Evolutionary conservation across 2,797 vertebrate genomes (phyloP), one percentile per base, ranked within the genome.

Genomic region (Linurgus olivaceus): DNA sequence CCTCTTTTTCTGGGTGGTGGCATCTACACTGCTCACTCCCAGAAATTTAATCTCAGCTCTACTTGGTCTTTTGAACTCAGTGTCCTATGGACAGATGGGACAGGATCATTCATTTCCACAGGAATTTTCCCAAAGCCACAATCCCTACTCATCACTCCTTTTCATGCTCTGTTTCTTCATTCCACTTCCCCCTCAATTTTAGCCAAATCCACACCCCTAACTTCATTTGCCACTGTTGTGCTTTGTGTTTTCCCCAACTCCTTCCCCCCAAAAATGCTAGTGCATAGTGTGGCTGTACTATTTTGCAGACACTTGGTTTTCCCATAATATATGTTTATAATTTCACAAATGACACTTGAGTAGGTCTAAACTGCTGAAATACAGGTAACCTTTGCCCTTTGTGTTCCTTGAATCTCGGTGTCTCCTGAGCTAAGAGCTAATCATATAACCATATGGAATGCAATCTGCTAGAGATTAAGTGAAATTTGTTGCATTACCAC

Each of bases 401-500:
- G 75, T 89, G 47, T 65, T 93, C 91, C 48, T 68, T 2, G 7
- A 77, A 68, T 80, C 50, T 75, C 13, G 1, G 44, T 51, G 72
- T 79, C 81, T 95, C 78, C 67, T 16, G 77, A 94, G 78, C 92
- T 71, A 54, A 77, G 26, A 89, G 59, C 86, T 94, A 86, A 96
- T 96, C 81, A 35, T 83, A 71, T 74, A 92, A 93, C 93, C 95
- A 96, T 82, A 94, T 81, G 86, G 92, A 87, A 71, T 37, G 47
- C 81, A 92, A 78, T 93, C 89, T 95, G 95, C 57, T 83, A 75
- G 47, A 96, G 84, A 93, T 95, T 74, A 91, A 92, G 75, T 80
- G 72, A 92, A 94, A 92, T 95, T 92, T 80, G 61, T 91, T 95
- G 86, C 86, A 78, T 92, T 96, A 94, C 88, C 89, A 94, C 72